These are phyloP conservation scores for Schrankia costaestrigalis DNA, from an alignment of 2,888 invertebrate genomes.

Conservation along the genomic window DNA sequence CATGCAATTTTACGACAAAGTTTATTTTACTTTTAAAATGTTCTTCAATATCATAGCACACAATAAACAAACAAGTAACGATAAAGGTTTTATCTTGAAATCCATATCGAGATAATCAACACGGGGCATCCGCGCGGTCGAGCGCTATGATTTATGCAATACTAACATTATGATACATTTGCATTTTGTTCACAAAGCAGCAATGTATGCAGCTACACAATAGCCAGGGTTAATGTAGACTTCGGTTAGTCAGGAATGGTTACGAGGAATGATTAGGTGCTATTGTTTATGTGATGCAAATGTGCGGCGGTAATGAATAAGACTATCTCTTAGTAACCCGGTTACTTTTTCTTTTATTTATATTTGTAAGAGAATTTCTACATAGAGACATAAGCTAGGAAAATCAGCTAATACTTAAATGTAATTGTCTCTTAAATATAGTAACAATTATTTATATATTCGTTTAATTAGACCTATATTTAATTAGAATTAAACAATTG, in stretches of 20 bases:
- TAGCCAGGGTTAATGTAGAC: conserved; percentile 36
- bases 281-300: conserved; percentile 38
- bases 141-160: conserved; percentile 53
- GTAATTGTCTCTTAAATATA: too few relatives aligned
- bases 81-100: conserved; percentile 51
- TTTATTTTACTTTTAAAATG: too few relatives aligned
- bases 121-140: conserved; percentile 48
- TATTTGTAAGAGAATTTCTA: too few relatives aligned
- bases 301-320: conserved; percentile 30
- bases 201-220: conserved; percentile 37
- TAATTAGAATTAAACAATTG: too few relatives aligned
- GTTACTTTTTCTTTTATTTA: too few relatives aligned
- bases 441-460: too few relatives aligned
- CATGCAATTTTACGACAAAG: too few relatives aligned
- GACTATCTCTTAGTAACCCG: too few relatives aligned
- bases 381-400: too few relatives aligned
- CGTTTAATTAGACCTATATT: too few relatives aligned
- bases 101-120: conserved; percentile 57
- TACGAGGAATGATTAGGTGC: conserved; percentile 34
- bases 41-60: conserved; percentile 1
- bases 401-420: too few relatives aligned
- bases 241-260: conserved; percentile 34
- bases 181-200: conserved; percentile 56
- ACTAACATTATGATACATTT: conserved; percentile 58
- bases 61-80: conserved; percentile 28